Base-by-base conservation (phyloP, 2,888 invertebrate genomes). In the Eucera pruinosa region DNA sequence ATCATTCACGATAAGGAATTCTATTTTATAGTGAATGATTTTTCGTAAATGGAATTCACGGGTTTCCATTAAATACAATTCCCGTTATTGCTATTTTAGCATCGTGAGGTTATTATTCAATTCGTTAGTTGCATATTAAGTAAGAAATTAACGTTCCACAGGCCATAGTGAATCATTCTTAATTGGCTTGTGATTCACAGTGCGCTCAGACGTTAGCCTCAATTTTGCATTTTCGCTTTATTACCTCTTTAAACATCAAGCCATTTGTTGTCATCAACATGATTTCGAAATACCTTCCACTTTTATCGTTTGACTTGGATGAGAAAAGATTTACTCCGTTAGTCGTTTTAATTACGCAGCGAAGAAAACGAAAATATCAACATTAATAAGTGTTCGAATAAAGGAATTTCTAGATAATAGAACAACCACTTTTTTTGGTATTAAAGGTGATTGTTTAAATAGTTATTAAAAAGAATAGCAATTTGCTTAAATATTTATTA, bases 81-180 rank as follows among this genome's bases (percentile, higher is more conserved):
- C 30, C n/a, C 7, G 47, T 41, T 61, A 55, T 36, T 71, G 20
- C 36, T 6, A n/a, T n/a, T n/a, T n/a, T n/a, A n/a, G 15, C 52
- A 15, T 1, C 20, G 13, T 2, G 18, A 13, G 13, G n/a, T 6
- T 39, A 39, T 60, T 79, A 68, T 68, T 74, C 33, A 52, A 30
- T 52, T 64, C 27, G 41, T 11, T 55, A n/a, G 30, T 41, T 55
- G 55, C 41, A 72, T 41, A 43, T 60, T 48, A 72, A 71, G 41
- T 25, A 54, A 55, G 47, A 60, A 50, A 58, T 60, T 55, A 54
- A 55, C 48, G 45, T 48, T 33, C 50, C 18, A 18, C 25, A 23
- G 30, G n/a, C n/a, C 11, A 9, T 6, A 25, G 15, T 76, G 76
- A 77, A 69, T 77, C 77, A 77, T 73, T n/a, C 57, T 62, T 75